Evolutionary conservation across 2,888 invertebrate genomes (phyloP), one percentile per base, ranked within the genome.

Genomic region (Macrophya alboannulata): DNA sequence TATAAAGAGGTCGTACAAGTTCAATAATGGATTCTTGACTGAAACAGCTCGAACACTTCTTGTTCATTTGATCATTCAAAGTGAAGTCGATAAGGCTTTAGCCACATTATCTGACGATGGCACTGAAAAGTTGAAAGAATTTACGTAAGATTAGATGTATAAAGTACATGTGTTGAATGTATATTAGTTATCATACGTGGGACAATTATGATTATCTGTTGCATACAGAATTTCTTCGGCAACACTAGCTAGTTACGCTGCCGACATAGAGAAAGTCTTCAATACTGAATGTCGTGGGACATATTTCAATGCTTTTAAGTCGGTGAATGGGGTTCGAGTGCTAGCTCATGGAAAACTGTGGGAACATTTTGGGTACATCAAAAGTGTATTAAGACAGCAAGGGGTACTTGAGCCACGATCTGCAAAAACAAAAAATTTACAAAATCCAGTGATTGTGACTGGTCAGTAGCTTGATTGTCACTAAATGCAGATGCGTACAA

Each of bases 311-410:
- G 59, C 43, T 3, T 85, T 72, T 59, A 81, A 37, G 37, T 40
- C 62, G 4, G 59, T 81, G 3, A 21, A 72, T 17, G 74, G 85
- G 3, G 74, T 83, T 4, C 71, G 85, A 48, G 62, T 82, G 40
- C 37, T 82, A 1, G 40, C 85, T n/a, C 37, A 48, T 15, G 86
- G 85, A n/a, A 85, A 83, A 65, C 51, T 82, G 37, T 86, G 85
- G 85, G 86, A 86, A 1, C 77, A 86, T 25, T 86, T 82, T 43
- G 74, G 74, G 25, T 86, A 86, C 15, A 43, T 72, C 1, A 85
- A 86, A 59, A 55, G 74, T 51, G 68, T 86, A 37, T 43, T 86
- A 43, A 72, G 85, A 5, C 77, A 86, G 1, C 77, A 85, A 71
- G 76, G 86, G 15, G 71, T 86, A 10, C 84, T 86, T 31, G 25